A percentile compares a stretch with the other conserved stretches of the same genome.
phyloP scores from a whole-genome alignment of 2,888 invertebrate genomes.

The Mechanitis messenoides region DNA sequence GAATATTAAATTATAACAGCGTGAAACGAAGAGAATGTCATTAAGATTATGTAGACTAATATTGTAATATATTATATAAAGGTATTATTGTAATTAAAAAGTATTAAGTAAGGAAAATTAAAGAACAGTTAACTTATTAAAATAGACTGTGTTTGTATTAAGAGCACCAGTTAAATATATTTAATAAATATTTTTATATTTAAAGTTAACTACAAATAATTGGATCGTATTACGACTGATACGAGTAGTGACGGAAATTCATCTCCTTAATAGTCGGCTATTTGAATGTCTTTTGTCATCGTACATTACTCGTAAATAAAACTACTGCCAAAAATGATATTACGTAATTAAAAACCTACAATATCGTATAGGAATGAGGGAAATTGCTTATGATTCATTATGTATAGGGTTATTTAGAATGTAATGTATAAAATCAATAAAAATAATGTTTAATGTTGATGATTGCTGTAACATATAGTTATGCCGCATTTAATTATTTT shows the following conservation, averaged over 20 bases:
- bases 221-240: not conserved
- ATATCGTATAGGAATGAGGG: not conserved
- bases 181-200: too few species aligned
- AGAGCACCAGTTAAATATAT: too few species aligned
- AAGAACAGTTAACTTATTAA: too few species aligned
- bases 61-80: too few species aligned
- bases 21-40: not conserved
- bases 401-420: not conserved
- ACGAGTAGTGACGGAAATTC: slow-evolving; percentile 10
- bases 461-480: too few species aligned
- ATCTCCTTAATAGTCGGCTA: slow-evolving; percentile 10
- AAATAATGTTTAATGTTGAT: not conserved
- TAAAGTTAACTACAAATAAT: not conserved
- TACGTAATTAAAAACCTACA: not conserved
- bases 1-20: not conserved
- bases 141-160: too few species aligned
- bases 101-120: too few species aligned
- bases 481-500: too few species aligned
- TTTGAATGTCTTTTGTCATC: slow-evolving; percentile 6
- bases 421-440: not conserved
- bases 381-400: not conserved
- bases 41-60: not conserved
- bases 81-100: too few species aligned
- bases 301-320: slow-evolving; percentile 3
- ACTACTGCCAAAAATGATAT: slow-evolving; percentile 7